Base-by-base conservation (phyloP, 2,797 vertebrate species). In the Miichthys miiuy region DNA sequence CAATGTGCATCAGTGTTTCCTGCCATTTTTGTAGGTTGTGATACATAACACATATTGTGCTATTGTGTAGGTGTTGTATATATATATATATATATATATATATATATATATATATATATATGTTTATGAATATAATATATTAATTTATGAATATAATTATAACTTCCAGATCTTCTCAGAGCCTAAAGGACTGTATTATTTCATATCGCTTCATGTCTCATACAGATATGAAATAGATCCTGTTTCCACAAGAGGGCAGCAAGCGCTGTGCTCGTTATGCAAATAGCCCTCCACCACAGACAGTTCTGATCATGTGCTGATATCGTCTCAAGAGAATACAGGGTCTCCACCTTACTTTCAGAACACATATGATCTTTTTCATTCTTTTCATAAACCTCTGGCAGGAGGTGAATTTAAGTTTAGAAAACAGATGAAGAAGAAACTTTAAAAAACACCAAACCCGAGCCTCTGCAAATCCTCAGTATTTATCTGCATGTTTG, bases 211-310 rank as follows among this genome's bases (percentile, higher is more conserved):
- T 34, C 7, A 25, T 20, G 20, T n/a, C 34, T 69, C 42, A 2
- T 23, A 14, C 9, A 27, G 48, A 62, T 17, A 14, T 68, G 62
- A n/a, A 65, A 30, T 75, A 44, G 25, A 23, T 38, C 17, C 7
- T 60, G 1, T 55, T 11, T 72, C 87, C 91, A 91, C 83, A 44
- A 80, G 89, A 85, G 75, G 79, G 80, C 86, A 77, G 68, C 58
- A 60, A 51, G 23, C 10, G 4, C 38, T 68, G 21, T 66, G 44
- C 38, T 44, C 54, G 10, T 10, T 27, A 61, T 38, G 57, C 52
- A 75, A 72, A 64, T 25, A 38, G 12, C 12, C 34, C n/a, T 0
- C 12, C 41, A 30, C 34, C 52, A 48, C 54, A 75, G 57, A 47
- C 13, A 25, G 42, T 13, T 3, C 52, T 46, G 17, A 7, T 75